Evolutionary conservation across 2,888 invertebrate genomes (phyloP), one percentile per base, ranked within the genome.

Genomic region (Dastarcus helophoroides): DNA sequence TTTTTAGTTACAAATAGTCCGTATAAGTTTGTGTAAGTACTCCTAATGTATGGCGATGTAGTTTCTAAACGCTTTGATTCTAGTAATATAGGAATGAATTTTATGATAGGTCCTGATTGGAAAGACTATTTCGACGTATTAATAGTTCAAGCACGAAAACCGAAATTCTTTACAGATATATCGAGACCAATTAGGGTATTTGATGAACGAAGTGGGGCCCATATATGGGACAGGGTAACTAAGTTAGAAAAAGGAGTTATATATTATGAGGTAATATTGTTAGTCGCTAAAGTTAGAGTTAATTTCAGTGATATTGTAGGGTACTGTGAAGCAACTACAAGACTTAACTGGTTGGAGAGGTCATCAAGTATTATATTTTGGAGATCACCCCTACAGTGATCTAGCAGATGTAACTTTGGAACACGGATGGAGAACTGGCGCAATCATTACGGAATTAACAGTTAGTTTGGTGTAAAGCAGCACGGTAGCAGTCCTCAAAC

Each of bases 1-100:
- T 97, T 97, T 61, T 68, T 97, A 33, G 90, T 98, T 8, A 95
- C 97, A 6, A 97, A 97, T 58, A 94, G 94, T 57, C 94, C 94
- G 0, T 94, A 79, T 57, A 80, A 82, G 50, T 97, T 97, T 69
- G 93, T 54, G 53, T 54, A 45, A 50, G 51, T 46, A 31, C 15
- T n/a, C n/a, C n/a, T n/a, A n/a, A n/a, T n/a, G n/a, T n/a, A n/a
- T n/a, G n/a, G n/a, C n/a, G n/a, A n/a, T n/a, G n/a, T n/a, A n/a
- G n/a, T n/a, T n/a, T n/a, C n/a, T n/a, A n/a, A n/a, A n/a, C n/a
- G n/a, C n/a, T n/a, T n/a, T n/a, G n/a, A 12, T 60, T 64, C 7
- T 60, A 93, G 94, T 17, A 80, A 93, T 58, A 77, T 79, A 36
- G 95, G 95, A 1, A 90, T 97, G 90, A 76, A 73, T 36, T 80